Evolutionary conservation across 2,888 invertebrate species (phyloP).

Genomic region (Clanis bilineata): DNA sequence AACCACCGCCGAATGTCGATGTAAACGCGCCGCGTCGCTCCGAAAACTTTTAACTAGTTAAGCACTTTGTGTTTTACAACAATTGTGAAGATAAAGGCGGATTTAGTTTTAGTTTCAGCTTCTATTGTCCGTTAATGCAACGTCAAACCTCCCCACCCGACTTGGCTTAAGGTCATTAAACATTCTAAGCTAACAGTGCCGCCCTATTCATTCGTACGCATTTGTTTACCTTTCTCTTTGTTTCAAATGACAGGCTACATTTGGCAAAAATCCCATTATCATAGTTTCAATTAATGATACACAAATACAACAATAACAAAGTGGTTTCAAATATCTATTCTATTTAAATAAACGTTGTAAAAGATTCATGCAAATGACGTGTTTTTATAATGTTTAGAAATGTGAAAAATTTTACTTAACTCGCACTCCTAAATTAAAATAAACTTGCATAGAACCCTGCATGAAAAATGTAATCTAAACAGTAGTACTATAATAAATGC

Average conservation of each 20-base stretch:
- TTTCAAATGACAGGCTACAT: conserved; percentile 33
- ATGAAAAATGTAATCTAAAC: too few relatives aligned
- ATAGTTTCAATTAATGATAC: conserved; percentile 3
- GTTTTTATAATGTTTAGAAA: not conserved
- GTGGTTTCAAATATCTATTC: not conserved
- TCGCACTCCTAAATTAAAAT: too few relatives aligned
- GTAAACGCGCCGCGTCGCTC: conserved; percentile 33
- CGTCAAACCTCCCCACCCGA: conserved; percentile 56
- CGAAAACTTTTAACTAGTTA: conserved; percentile 65
- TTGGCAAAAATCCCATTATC: conserved; percentile 10
- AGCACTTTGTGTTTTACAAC: conserved; percentile 64
- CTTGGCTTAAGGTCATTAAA: conserved; percentile 62
- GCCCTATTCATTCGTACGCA: conserved; percentile 51
- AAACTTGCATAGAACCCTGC: too few relatives aligned
- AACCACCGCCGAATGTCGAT: conserved; percentile 23
- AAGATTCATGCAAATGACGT: not conserved
- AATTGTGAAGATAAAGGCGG: conserved; percentile 65
- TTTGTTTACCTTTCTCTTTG: conserved; percentile 46
- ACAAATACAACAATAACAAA: not conserved
- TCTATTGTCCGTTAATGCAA: conserved; percentile 71
- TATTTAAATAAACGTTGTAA: not conserved
- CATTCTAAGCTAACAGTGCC: conserved; percentile 52
- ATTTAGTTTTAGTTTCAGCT: conserved; percentile 61
- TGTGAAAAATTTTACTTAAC: too few relatives aligned
- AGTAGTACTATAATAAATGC: too few relatives aligned